Base-by-base conservation (phyloP, 2,888 invertebrate species). In the Metopia argyrocephala region DNA sequence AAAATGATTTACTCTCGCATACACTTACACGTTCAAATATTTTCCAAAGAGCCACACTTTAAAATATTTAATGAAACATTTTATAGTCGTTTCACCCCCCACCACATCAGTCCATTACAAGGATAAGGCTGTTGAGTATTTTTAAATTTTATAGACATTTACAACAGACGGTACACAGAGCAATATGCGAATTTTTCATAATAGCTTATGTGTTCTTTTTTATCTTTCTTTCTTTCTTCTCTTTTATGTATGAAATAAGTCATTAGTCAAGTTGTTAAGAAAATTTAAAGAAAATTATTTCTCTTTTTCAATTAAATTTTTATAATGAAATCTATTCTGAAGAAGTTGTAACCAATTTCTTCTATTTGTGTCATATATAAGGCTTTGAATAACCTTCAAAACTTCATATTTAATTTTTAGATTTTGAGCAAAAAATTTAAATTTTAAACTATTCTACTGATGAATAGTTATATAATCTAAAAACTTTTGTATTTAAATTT, bases 61-160 rank as follows among this genome's bases (percentile, higher is more conserved):
- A 54, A 61, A 82, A 78, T 56, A 57, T 84, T 85, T 80, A 78
- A 84, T 76, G 38, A 70, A 74, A 74, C 46, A 31, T 65, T 69
- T 74, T 64, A 69, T 54, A 62, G 62, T 56, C 46, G 59, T 52
- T 50, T n/a, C n/a, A n/a, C n/a, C n/a, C n/a, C n/a, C n/a, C n/a
- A n/a, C n/a, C 78, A 80, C 62, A 68, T n/a, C 12, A n/a, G 66
- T 71, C 76, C 74, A 38, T 38, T 4, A 38, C 15, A 38, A 9
- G 15, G 83, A 84, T 15, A 38, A 12, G 2, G 38, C 83, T 46
- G 59, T 59, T 70, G 74, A n/a, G 82, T 86, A 86, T 86, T 87
- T 86, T 86, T 83, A 84, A 85, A 87, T 86, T 86, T 86, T 84
- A 84, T 85, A 84, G 84, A 84, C 85, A 85, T 82, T 85, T 84